A percentile compares a stretch with the other conserved stretches of the same genome.
phyloP scores from a whole-genome alignment of 2,113 vertebrate genomes.

The Elephantulus edwardii region DNA sequence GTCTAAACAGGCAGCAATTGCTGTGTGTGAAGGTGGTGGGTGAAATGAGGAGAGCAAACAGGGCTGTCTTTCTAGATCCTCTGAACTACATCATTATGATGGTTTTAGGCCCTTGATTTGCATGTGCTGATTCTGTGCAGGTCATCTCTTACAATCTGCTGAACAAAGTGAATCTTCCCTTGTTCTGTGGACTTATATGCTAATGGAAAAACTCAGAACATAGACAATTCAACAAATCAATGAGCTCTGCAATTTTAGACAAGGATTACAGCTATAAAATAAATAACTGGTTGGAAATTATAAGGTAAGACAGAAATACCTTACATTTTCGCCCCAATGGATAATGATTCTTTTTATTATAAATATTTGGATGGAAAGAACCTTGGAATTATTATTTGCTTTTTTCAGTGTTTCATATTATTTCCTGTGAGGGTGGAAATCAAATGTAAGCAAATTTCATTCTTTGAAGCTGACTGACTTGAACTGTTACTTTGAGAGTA shows the following conservation, averaged over 20 bases:
- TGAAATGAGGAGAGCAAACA: accelerated
- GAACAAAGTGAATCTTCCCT: too few species aligned
- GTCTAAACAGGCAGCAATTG: background rate
- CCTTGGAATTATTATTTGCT: background rate
- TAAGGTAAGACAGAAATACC: background rate
- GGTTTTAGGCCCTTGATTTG: background rate
- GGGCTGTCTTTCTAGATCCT: accelerated
- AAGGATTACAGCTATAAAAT: background rate
- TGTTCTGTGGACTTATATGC: background rate
- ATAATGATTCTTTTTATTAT: background rate
- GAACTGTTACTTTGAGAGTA: background rate
- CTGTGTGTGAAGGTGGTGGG: background rate
- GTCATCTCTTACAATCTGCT: background rate
- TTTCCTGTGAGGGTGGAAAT: background rate
- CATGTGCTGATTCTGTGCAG: background rate
- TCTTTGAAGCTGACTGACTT: background rate
- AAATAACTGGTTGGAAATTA: background rate
- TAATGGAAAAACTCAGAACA: background rate
- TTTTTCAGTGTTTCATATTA: background rate
- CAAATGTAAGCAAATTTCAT: background rate
- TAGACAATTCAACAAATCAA: background rate
- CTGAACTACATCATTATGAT: too few species aligned
- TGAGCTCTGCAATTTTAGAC: background rate
- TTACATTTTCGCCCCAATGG: background rate
- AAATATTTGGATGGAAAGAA: background rate